A percentile compares a stretch with the other conserved stretches of the same genome.
phyloP scores from a whole-genome alignment of 2,113 vertebrate species.

The Prinia subflava region DNA sequence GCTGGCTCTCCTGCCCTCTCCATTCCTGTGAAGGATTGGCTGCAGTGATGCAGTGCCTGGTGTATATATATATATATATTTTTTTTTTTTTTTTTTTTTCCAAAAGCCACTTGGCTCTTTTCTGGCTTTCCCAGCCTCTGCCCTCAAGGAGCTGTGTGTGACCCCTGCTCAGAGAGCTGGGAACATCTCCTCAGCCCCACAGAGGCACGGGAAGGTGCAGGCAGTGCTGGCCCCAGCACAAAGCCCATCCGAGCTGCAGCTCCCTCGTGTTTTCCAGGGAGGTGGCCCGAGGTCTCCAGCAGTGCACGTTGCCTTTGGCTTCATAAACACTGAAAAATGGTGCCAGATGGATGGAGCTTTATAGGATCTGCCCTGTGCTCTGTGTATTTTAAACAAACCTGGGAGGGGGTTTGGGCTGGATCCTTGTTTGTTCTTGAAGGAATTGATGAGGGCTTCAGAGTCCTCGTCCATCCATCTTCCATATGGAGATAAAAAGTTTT shows the following conservation, averaged over 20 bases:
- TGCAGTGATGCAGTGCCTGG: background rate
- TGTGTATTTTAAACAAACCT: constrained; percentile 29
- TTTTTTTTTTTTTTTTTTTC: background rate
- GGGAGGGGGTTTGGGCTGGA: background rate
- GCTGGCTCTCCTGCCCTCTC: background rate
- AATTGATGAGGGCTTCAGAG: constrained; percentile 18
- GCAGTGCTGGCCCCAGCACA: background rate
- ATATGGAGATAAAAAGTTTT: constrained; percentile 65
- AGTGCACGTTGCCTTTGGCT: background rate
- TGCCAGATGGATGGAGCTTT: constrained; percentile 28
- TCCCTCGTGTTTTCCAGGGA: background rate
- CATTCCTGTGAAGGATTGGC: background rate
- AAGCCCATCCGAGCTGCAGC: background rate
- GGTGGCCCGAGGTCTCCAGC: background rate
- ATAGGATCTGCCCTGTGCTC: constrained; percentile 12
- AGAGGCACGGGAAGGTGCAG: background rate
- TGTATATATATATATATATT: background rate
- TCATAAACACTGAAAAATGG: background rate
- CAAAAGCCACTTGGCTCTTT: background rate
- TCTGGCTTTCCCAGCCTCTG: background rate
- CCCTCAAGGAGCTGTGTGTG: background rate
- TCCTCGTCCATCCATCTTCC: constrained; percentile 59
- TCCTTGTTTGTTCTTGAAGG: constrained; percentile 45
- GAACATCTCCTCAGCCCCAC: background rate
- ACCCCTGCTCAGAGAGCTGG: background rate